A percentile compares a stretch with the other conserved stretches of the same genome.
Evolutionary conservation across 2,797 vertebrate species (phyloP).

Genomic region (Rhodeus uyekii): DNA sequence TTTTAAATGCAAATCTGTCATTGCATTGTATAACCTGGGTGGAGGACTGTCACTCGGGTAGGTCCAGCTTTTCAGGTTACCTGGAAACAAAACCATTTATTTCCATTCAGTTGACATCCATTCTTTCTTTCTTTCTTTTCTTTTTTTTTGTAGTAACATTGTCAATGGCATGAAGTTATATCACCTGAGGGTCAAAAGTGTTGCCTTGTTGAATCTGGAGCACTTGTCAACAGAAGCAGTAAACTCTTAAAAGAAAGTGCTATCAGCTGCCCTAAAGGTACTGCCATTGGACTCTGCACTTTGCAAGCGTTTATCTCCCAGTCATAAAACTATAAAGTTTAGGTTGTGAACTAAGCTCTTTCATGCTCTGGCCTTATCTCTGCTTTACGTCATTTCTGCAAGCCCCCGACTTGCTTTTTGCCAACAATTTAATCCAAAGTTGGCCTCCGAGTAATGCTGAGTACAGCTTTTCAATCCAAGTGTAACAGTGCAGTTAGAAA

Average conservation of each 20-base stretch:
- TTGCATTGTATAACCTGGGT: background rate
- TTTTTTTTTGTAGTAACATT: background rate
- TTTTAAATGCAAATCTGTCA: background rate
- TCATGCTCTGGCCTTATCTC: slow-evolving; percentile 45
- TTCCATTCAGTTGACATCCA: background rate
- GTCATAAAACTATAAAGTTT: slow-evolving; percentile 58
- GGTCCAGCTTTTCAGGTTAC: slow-evolving; percentile 2
- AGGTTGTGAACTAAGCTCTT: slow-evolving; percentile 42
- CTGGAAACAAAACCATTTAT: slow-evolving; percentile 2
- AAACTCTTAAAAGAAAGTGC: background rate
- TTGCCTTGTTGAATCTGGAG: slow-evolving; percentile 7
- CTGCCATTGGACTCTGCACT: slow-evolving; percentile 49
- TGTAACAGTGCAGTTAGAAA: slow-evolving; percentile 27
- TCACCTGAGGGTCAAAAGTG: background rate
- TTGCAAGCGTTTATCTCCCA: slow-evolving; percentile 33
- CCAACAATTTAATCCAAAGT: slow-evolving; percentile 29
- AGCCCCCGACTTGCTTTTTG: slow-evolving; percentile 25
- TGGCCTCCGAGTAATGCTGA: slow-evolving; percentile 15
- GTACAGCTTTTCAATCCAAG: slow-evolving; percentile 25
- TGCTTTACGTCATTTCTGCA: slow-evolving; percentile 39
- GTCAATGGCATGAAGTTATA: background rate
- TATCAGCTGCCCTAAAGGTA: background rate
- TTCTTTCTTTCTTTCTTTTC: background rate
- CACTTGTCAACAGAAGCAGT: slow-evolving; percentile 6
- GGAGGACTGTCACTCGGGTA: background rate